Evolutionary conservation across 2,888 invertebrate species (phyloP), one percentile per base, ranked within the genome.

Genomic region (Agelastica alni): DNA sequence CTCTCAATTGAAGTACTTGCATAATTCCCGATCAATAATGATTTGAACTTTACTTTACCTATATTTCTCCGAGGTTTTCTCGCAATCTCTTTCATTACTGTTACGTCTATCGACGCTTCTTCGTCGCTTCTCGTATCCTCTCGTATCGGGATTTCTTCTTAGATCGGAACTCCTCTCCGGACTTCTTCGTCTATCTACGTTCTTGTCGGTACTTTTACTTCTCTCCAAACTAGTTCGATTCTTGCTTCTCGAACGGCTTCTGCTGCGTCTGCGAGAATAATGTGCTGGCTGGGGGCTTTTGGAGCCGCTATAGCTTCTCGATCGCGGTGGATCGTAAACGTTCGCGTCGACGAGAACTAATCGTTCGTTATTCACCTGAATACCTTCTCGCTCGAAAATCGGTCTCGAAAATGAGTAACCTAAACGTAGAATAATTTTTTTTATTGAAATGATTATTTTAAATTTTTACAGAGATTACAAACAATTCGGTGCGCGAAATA

Each of bases 181-280:
- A 14, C 37, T 37, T 13, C 43, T 46, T 16, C 26, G 44, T 34
- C 39, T 51, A 10, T 31, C 16, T 32, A 7, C 12, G 28, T 14
- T 14, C 18, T 14, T 9, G 14, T 28, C 26, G 34, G 20, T 22
- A 28, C 47, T 37, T 36, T 31, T 22, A 28, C 34, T 37, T 14
- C 28, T 36, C 5, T 32, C 32, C 9, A 12, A 2, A 28, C 37
- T 34, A 18, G 17, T 30, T 47, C 47, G 13, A 12, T 46, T 53
- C 22, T 17, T 28, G 41, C 42, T 20, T 17, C 18, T 45, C 17
- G 51, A 47, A 45, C 46, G 45, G 12, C 37, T 41, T 6, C 42
- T 53, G 7, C 53, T 52, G 26, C 47, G 37, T 32, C 44, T 47
- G 20, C 47, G 45, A 12, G 53, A 48, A 37, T 45, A 34, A 39